Conservation (phyloP, 1,140 invertebrate genomes). For the Teleopsis dalmanni region DNA sequence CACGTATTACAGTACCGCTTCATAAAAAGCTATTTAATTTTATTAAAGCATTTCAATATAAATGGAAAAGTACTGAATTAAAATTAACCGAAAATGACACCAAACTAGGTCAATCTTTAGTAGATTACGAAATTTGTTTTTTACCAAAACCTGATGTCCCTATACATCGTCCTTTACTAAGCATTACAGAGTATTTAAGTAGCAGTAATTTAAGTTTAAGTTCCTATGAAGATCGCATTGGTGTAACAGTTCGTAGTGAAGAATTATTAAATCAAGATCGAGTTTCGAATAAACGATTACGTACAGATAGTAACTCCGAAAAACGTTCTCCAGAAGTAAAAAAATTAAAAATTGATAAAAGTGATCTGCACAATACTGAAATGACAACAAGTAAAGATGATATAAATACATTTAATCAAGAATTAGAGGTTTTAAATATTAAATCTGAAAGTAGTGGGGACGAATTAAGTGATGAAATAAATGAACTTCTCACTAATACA, state of each 20-base stretch:
- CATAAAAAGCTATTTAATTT: slow-evolving; percentile 67
- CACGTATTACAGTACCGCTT: slow-evolving; percentile 63
- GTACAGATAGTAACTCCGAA: slow-evolving; percentile 51
- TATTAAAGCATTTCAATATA: slow-evolving; percentile 66
- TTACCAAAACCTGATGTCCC: slow-evolving; percentile 46
- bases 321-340: slow-evolving; percentile 43
- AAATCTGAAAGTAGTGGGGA: slow-evolving; percentile 28
- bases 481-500: slow-evolving; percentile 19
- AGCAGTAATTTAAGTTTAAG: slow-evolving; percentile 66
- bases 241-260: slow-evolving; percentile 50
- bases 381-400: not conserved
- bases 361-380: slow-evolving; percentile 3
- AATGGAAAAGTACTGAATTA: slow-evolving; percentile 57
- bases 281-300: slow-evolving; percentile 44
- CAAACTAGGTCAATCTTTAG: not conserved
- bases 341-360: slow-evolving; percentile 22
- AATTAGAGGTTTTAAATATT: not conserved
- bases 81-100: slow-evolving; percentile 39
- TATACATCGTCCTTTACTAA: slow-evolving; percentile 62
- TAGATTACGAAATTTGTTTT: slow-evolving; percentile 32
- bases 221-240: slow-evolving; percentile 61
- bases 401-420: no score
- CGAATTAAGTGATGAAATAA: slow-evolving; percentile 28
- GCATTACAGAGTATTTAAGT: slow-evolving; percentile 64
- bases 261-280: slow-evolving; percentile 19